Evolutionary conservation across 2,888 invertebrate species (phyloP).

Genomic region (Nomada fabriciana): DNA sequence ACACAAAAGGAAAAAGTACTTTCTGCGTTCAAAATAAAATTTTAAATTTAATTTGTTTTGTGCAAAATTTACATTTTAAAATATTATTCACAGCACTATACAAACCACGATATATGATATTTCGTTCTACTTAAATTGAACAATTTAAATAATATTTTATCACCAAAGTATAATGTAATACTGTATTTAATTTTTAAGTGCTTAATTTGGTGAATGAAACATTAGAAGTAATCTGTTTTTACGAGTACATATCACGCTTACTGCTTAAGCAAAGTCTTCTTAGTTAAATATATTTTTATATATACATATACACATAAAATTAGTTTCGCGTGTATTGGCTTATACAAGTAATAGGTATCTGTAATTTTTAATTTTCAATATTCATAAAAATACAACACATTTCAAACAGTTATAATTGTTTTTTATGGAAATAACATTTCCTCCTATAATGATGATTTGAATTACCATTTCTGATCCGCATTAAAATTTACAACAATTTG

Average conservation of each 20-base stretch:
- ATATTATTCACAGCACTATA: neutral
- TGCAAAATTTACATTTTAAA: neutral
- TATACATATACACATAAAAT: neutral
- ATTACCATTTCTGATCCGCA: neutral
- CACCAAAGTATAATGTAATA: neutral
- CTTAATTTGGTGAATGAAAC: constrained; percentile 3
- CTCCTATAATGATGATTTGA: neutral
- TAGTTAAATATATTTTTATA: constrained; percentile 20
- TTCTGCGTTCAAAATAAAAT: neutral
- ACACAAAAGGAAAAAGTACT: neutral
- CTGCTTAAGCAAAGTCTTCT: constrained; percentile 9
- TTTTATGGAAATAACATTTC: neutral
- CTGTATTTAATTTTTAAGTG: constrained; percentile 3
- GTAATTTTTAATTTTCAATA: constrained; percentile 22
- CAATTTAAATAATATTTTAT: neutral
- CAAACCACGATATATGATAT: neutral
- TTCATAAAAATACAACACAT: neutral
- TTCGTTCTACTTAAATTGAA: neutral
- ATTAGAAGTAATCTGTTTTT: constrained; percentile 13
- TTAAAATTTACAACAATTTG: neutral
- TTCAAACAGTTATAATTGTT: neutral
- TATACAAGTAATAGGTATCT: constrained; percentile 6
- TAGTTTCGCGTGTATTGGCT: neutral
- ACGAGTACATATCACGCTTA: constrained; percentile 16
- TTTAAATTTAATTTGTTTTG: neutral